A percentile compares a stretch with the other conserved stretches of the same genome.
Conservation (phyloP, 2,888 invertebrate genomes). For the Ellobium chinense region DNA sequence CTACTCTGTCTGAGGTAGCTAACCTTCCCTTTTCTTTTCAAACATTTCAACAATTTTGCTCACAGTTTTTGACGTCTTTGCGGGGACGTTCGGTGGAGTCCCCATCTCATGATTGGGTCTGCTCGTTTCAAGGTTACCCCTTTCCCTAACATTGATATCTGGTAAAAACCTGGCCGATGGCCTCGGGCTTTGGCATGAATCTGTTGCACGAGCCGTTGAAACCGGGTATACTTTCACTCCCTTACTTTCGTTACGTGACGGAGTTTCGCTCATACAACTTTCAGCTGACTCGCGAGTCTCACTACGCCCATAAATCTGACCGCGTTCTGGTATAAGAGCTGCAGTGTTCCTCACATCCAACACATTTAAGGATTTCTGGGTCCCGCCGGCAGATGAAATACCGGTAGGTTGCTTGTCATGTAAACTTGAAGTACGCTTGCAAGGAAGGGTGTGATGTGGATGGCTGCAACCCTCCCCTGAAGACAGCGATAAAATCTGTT, state of each 20-base stretch:
- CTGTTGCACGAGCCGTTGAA: no score
- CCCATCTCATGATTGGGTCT: not conserved
- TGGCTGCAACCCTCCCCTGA: no score
- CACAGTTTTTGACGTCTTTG: not conserved
- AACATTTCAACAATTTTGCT: slow-evolving; percentile 34
- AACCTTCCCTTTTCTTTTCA: slow-evolving; percentile 19
- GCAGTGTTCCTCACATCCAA: not conserved
- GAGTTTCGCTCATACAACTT: not conserved
- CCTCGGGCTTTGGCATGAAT: not conserved
- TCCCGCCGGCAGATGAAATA: not conserved
- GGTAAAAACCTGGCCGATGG: not conserved
- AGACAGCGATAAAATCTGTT: no score
- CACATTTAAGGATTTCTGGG: not conserved
- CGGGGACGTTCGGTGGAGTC: not conserved
- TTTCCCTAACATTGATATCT: no score
- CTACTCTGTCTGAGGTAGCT: no score
- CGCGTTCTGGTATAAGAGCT: not conserved
- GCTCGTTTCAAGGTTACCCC: no score
- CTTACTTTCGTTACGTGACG: not conserved
- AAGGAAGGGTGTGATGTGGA: not conserved
- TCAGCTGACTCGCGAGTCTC: not conserved
- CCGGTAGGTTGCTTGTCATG: not conserved
- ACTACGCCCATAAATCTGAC: not conserved
- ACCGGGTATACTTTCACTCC: not conserved
- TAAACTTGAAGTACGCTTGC: not conserved